Conservation (phyloP, 2,888 invertebrate genomes). For the Heliconius hortense region DNA sequence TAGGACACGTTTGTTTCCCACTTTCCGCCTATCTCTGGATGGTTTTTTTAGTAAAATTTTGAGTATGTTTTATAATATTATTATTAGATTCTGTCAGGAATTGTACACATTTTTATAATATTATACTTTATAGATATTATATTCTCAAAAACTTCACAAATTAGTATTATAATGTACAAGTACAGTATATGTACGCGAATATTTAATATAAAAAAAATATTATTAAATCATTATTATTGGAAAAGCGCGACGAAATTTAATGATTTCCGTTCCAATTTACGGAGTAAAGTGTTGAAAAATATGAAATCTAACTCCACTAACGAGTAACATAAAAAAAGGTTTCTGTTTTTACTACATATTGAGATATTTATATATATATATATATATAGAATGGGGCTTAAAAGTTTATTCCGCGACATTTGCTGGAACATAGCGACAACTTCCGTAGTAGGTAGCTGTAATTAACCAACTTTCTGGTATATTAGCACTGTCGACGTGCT, state of each 20-base stretch:
- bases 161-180: no score
- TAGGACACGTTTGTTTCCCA: no score
- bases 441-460: background rate
- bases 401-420: background rate
- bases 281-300: constrained; percentile 9
- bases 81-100: no score
- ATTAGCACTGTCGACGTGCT: constrained; percentile 4
- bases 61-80: no score
- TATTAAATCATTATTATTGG: background rate
- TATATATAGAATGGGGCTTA: background rate
- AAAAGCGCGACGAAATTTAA: constrained; percentile 1
- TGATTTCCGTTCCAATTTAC: background rate
- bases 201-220: background rate
- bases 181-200: background rate
- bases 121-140: no score
- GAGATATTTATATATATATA: background rate
- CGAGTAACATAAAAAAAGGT: background rate
- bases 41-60: no score
- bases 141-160: no score
- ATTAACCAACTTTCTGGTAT: constrained; percentile 26
- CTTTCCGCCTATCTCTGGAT: no score
- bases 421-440: background rate
- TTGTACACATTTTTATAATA: no score
- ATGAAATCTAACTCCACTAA: constrained; percentile 4
- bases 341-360: background rate